Evolutionary conservation across 2,113 vertebrate genomes (phyloP).

Genomic region (Panurus biarmicus): DNA sequence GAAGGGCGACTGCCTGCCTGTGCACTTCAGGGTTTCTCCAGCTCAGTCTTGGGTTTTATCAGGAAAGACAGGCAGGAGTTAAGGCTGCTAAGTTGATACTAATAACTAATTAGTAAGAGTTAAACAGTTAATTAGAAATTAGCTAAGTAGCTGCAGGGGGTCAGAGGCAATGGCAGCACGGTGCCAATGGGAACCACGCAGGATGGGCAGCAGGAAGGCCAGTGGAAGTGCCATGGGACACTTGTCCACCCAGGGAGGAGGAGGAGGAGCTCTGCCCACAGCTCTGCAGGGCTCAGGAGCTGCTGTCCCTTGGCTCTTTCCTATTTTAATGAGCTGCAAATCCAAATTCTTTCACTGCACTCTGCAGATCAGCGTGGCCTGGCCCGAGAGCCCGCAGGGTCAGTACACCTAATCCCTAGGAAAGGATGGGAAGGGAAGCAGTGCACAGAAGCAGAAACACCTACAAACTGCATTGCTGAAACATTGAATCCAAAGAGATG

Average conservation of each 20-base stretch:
- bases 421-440: neutral
- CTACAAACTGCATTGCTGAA: constrained; percentile 22
- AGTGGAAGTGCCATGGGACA: neutral
- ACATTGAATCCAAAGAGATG: neutral
- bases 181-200: rapidly evolving
- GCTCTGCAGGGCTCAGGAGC: neutral
- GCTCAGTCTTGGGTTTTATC: neutral
- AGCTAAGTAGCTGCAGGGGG: neutral
- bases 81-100: constrained; percentile 43
- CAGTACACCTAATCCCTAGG: neutral
- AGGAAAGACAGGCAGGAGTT: neutral
- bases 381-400: neutral
- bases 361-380: neutral
- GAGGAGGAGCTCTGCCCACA: neutral
- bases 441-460: neutral
- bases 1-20: neutral
- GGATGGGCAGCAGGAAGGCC: neutral
- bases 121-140: constrained; percentile 49
- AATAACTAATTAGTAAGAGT: constrained; percentile 50
- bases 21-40: neutral
- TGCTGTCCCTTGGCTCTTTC: neutral
- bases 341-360: neutral
- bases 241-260: neutral
- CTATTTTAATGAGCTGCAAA: rapidly evolving
- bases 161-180: neutral